phyloP scores from a whole-genome alignment of 92 coral and sea anemone species.

The Isaurus tuberculatus region DNA sequence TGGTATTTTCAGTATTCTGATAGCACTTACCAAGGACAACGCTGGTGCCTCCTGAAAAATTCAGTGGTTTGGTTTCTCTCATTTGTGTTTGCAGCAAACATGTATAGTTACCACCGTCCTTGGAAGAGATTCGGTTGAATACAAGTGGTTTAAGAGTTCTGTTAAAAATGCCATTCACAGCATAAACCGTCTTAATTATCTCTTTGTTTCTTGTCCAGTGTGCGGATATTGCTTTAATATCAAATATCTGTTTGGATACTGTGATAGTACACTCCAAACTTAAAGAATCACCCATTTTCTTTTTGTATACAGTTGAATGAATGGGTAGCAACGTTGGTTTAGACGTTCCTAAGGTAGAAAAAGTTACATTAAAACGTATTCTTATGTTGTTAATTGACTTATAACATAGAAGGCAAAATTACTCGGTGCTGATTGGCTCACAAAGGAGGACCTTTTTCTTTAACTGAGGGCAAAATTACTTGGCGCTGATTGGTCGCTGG shows the following conservation, averaged over 20 bases:
- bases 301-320: neutral
- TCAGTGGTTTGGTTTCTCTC: conserved; percentile 18
- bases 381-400: too few relatives aligned
- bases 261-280: conserved; percentile 28
- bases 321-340: conserved; percentile 7
- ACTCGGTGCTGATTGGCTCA: too few relatives aligned
- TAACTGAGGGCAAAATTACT: too few relatives aligned
- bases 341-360: neutral
- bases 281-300: conserved; percentile 19
- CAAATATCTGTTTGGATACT: conserved; percentile 3
- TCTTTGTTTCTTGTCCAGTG: conserved; percentile 34
- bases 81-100: conserved; percentile 22
- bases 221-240: neutral
- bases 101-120: conserved; percentile 32
- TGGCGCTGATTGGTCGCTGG: too few relatives aligned
- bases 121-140: conserved; percentile 29
- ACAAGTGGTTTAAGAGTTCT: conserved; percentile 19
- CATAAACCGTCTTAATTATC: conserved; percentile 23
- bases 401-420: too few relatives aligned
- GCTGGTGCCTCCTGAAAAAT: conserved; percentile 17
- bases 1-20: neutral
- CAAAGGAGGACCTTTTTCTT: too few relatives aligned
- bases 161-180: conserved; percentile 20
- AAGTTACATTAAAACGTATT: too few relatives aligned
- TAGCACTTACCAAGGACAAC: conserved; percentile 33